Base-by-base conservation (phyloP, 2,113 vertebrate genomes). In the Poicephalus gulielmi region DNA sequence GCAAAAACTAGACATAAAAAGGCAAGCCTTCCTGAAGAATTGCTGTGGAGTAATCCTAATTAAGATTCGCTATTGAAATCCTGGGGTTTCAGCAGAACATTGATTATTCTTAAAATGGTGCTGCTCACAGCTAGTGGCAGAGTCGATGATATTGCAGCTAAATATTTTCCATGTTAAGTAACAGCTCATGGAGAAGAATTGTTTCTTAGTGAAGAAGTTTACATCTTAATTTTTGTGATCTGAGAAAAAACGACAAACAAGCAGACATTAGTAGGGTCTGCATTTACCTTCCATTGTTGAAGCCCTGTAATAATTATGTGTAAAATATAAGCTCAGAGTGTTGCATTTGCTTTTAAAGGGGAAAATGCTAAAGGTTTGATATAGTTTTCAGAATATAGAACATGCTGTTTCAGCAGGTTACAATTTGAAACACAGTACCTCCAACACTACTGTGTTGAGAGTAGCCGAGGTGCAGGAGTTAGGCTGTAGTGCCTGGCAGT, bases 81-180 rank as follows among this genome's bases (percentile, higher is more conserved):
- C 88, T 60, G 69, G 43, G 63, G 69, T 94, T 96, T 91, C 75
- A 90, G 75, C 37, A 88, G 68, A 96, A 76, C 82, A 86, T 82
- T 90, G 89, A 95, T 90, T 92, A 74, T 79, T 94, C 59, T 86
- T 90, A 73, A 92, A 94, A 88, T 68, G 89, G 35, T 91, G 50
- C 85, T 88, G n/a, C 80, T 93, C 83, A 93, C 83, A 92, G 79
- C 49, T 71, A 81, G 89, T 82, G 30, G 68, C 70, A 74, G 53
- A 95, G 35, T 71, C 12, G 7, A 70, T 79, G 60, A 66, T 59
- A 73, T 46, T 88, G 64, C 67, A 84, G 87, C 53, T 92, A 63
- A 91, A 76, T 80, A 33, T 91, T 90, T 95, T 94, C 76, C 68
- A 60, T 66, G 59, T 71, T 71, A 92, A 77, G 67, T 92, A 71